Evolutionary conservation across 2,113 vertebrate species (phyloP), one percentile per base, ranked within the genome.

Genomic region (Zosterops hypoxanthus): DNA sequence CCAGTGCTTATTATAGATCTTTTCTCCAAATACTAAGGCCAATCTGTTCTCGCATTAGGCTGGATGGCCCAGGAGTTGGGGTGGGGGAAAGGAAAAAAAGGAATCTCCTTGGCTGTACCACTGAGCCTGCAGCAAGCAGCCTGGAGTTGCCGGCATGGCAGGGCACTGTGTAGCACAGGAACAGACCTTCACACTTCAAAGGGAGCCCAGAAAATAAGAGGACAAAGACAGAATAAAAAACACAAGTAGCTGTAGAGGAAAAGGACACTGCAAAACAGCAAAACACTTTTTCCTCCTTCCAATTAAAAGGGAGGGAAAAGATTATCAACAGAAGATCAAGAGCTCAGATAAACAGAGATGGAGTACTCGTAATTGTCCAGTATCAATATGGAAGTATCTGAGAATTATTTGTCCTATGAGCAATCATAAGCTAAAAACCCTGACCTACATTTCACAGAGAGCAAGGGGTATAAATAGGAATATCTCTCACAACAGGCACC

Each of bases 1-100:
- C 53, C 69, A 65, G 49, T 75, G 69, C 90, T 95, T 93, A 93
- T 94, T 93, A 96, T n/a, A 94, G 76, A 92, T 73, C 90, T 78
- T 78, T 92, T 93, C 85, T 92, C 82, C 90, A 84, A 90, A 94
- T 79, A 86, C 79, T 88, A 71, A 93, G 60, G 57, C 85, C 7
- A 90, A 42, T 81, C 85, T 93, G 76, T 80, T 95, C 72, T 94
- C 82, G 73, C 68, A 82, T 82, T 80, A 87, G 55, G 71, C 63
- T 86, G 85, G 71, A 95, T 78, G 41, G 90, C 69, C 87, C 64
- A 75, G 71, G 72, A 93, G 25, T 14, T 61, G 60, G 39, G 10
- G 28, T 8, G 2, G 14, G 36, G 4, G 8, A 47, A 44, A 25
- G 8, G 8, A 33, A 41, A 9, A 21, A 59, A 47, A 80, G 25